phyloP scores from a whole-genome alignment of 2,888 invertebrate genomes.

The Idaea dimidiata region DNA sequence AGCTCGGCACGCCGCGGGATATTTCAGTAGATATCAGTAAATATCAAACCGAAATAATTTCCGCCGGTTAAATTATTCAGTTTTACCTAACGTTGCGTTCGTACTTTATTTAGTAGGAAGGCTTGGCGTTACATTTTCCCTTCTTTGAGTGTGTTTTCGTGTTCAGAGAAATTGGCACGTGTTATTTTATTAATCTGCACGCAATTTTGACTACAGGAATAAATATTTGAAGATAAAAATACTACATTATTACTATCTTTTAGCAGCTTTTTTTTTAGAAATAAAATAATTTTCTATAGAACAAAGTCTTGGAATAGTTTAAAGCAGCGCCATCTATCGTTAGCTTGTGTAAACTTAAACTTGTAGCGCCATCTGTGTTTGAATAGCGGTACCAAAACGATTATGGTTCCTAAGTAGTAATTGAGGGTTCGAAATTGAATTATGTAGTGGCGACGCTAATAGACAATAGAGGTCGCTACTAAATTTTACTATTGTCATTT shows the following conservation, averaged over 20 bases:
- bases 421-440: slow-evolving; percentile 13
- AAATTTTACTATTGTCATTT: background rate
- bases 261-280: background rate
- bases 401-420: background rate
- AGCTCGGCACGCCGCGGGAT: background rate
- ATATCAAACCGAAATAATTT: slow-evolving; percentile 1
- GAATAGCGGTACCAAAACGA: background rate
- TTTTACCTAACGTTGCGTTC: too few species aligned
- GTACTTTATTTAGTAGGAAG: too few species aligned
- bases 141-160: background rate
- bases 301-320: background rate
- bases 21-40: background rate
- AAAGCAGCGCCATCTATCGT: slow-evolving; percentile 20
- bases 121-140: background rate
- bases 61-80: background rate
- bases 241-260: background rate
- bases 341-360: background rate
- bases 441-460: slow-evolving; percentile 5
- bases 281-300: background rate
- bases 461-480: background rate
- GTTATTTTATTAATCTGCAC: background rate
- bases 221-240: background rate
- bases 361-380: slow-evolving; percentile 19
- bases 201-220: background rate
- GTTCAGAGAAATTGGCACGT: background rate